Conservation (phyloP, 35 echinoderm and acorn worm genomes). For the Holothuria glaberrima region DNA sequence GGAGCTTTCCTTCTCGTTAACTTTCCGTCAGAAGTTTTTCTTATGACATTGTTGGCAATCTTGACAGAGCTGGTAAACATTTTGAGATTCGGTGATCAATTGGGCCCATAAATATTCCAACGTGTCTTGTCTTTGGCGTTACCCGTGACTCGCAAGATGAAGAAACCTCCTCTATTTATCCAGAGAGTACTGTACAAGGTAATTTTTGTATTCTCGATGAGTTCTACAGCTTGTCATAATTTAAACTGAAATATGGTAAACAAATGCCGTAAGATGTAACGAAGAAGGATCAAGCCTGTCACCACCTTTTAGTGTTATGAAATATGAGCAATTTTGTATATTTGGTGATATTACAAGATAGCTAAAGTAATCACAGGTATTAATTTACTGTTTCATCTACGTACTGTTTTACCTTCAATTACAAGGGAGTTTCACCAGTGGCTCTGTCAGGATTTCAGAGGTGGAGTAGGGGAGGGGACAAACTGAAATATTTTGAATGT, state of each 20-base stretch:
- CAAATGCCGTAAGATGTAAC: neutral
- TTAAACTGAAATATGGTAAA: conserved; percentile 47
- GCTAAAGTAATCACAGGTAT: too few relatives aligned
- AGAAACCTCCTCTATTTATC: neutral
- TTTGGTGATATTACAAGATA: too few relatives aligned
- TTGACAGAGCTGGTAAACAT: conserved; percentile 33
- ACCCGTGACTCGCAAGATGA: conserved; percentile 10
- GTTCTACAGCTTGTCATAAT: conserved; percentile 7
- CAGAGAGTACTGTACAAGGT: neutral
- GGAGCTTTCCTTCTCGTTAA: too few relatives aligned
- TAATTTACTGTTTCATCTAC: too few relatives aligned
- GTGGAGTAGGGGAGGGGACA: too few relatives aligned
- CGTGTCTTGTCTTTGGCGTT: neutral
- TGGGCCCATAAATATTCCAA: conserved; percentile 12
- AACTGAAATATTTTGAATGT: too few relatives aligned
- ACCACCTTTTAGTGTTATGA: conserved; percentile 12
- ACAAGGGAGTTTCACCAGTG: too few relatives aligned
- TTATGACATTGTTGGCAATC: neutral
- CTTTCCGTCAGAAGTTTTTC: too few relatives aligned
- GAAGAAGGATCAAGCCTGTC: neutral
- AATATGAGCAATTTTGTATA: neutral
- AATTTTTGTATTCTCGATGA: neutral
- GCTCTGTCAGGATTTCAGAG: too few relatives aligned
- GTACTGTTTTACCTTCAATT: too few relatives aligned
- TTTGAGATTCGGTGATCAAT: conserved; percentile 18